A percentile compares a stretch with the other conserved stretches of the same genome.
Conservation (phyloP, 1,140 invertebrate species). For the Gryon sp. region DNA sequence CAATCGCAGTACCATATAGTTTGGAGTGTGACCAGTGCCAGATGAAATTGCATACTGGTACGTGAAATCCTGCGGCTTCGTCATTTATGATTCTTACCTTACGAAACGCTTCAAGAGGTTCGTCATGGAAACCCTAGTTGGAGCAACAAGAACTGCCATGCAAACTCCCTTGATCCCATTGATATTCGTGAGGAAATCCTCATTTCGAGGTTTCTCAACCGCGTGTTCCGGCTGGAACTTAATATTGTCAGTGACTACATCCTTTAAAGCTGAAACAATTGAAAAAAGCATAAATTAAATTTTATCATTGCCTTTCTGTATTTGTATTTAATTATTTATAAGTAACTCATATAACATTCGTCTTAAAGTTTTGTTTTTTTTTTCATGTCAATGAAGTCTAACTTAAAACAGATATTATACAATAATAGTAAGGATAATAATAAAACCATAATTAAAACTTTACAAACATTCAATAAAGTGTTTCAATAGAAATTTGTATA, state of each 20-base stretch:
- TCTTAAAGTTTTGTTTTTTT: too few relatives aligned
- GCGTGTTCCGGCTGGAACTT: background rate
- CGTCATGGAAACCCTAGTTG: conserved; percentile 12
- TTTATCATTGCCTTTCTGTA: too few relatives aligned
- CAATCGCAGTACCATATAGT: conserved; percentile 1
- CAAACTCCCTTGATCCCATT: conserved; percentile 22
- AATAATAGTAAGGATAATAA: too few relatives aligned
- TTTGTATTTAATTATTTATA: too few relatives aligned
- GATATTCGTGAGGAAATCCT: conserved; percentile 20
- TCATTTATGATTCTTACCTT: conserved; percentile 17
- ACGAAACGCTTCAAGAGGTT: conserved; percentile 19
- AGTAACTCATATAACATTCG: too few relatives aligned
- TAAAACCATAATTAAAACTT: too few relatives aligned
- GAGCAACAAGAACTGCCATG: conserved; percentile 5
- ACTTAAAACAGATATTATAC: too few relatives aligned
- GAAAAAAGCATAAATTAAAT: conserved; percentile 2
- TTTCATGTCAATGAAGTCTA: too few relatives aligned
- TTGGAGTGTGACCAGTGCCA: conserved; percentile 27
- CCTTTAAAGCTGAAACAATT: conserved; percentile 12
- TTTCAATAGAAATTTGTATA: too few relatives aligned
- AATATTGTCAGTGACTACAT: conserved; percentile 5
- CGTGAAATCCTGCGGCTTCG: background rate
- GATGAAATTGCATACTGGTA: conserved; percentile 33
- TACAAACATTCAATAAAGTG: background rate
- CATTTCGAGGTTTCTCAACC: conserved; percentile 1